phyloP scores from a whole-genome alignment of 1,140 invertebrate genomes.

The Callitettix versicolor region DNA sequence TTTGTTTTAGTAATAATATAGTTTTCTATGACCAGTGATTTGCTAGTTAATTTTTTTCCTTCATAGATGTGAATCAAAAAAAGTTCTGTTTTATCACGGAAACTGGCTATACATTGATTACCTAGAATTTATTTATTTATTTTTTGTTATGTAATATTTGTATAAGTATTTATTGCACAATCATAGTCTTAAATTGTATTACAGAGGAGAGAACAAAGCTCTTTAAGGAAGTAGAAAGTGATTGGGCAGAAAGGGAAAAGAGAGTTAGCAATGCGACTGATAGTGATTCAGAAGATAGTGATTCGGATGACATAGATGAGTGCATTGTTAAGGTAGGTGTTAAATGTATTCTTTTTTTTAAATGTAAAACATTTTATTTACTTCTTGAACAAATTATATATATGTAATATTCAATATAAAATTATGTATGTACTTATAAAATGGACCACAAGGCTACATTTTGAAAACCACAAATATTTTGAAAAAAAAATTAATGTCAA shows the following conservation, averaged over 20 bases:
- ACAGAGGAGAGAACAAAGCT: slow-evolving; percentile 59
- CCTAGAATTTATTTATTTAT: not conserved
- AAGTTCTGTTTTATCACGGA: no score
- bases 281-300: slow-evolving; percentile 24
- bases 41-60: slow-evolving; percentile 4
- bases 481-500: no score
- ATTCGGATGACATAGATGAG: slow-evolving; percentile 44
- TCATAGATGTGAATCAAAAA: no score
- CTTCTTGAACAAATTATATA: no score
- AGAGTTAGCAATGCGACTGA: slow-evolving; percentile 32
- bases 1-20: not conserved
- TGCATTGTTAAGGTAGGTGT: slow-evolving; percentile 62
- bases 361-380: slow-evolving; percentile 1
- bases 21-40: slow-evolving; percentile 11
- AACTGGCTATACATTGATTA: no score
- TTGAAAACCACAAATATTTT: no score
- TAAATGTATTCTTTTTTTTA: slow-evolving; percentile 8
- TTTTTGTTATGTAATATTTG: slow-evolving; percentile 7
- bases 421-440: no score
- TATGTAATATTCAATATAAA: no score
- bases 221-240: slow-evolving; percentile 60
- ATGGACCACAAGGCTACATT: no score
- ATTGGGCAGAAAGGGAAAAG: slow-evolving; percentile 54
- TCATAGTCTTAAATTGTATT: slow-evolving; percentile 23
- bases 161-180: not conserved